Evolutionary conservation across 2,113 vertebrate species (phyloP), one percentile per base, ranked within the genome.

Genomic region (Engystomops pustulosus): DNA sequence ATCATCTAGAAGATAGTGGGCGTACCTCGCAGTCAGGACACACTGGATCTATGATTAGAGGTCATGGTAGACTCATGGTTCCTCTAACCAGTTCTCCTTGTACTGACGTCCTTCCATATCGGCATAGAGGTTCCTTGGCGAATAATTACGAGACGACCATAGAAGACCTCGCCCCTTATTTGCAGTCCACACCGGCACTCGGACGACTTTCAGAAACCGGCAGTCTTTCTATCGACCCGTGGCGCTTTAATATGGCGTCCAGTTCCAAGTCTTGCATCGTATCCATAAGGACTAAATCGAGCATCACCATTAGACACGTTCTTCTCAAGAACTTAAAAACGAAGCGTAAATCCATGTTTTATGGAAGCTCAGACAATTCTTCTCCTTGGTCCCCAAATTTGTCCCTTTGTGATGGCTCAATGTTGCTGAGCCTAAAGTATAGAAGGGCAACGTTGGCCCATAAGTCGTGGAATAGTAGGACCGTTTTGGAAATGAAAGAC

Each of bases 151-250:
- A 47, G 14, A 4, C 49, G 23, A 23, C 83, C 51, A 23, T 85
- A 58, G 87, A 84, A 30, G 89, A 90, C 36, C 95, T 96, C 86
- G 49, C 92, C 84, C 94, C 95, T 3, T 89, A 87, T 86, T 93
- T 91, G 30, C 95, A 95, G 86, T 95, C 95, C 15, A 95, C 95
- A 79, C 95, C 95, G 38, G 4, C 94, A 82, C 41, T 88, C 85
- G 88, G 89, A 86, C 86, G 89, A 41, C 25, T 83, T 58, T 86
- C 60, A 25, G 49, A 86, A 86, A 9, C 84, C 5, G 6, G 80
- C 85, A 80, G 86, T 80, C 4, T 14, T 80, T 79, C 47, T 3
- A 47, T 88, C 20, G 85, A 47, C 38, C 67, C 51, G 51, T 27
- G 23, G 25, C 87, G 86, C 70, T 85, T 65, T 80, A 90, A 80